Evolutionary conservation across 2,888 invertebrate genomes (phyloP).

Genomic region (Phaonia tiefii): DNA sequence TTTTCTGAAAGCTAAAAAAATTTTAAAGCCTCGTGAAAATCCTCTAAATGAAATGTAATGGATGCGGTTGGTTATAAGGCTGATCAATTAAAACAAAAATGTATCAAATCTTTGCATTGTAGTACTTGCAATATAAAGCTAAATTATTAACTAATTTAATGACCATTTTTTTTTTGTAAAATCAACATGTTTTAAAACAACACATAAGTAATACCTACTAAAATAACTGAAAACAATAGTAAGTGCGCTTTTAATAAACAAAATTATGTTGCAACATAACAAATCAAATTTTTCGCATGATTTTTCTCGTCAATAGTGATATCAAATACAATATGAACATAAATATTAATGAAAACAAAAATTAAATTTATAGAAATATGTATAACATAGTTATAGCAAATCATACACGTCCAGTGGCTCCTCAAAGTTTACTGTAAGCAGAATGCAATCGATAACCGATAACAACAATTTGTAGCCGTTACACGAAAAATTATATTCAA

Average conservation of each 20-base stretch:
- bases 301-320: conserved; percentile 34
- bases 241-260: conserved; percentile 58
- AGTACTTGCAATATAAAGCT: neutral
- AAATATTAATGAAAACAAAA: conserved; percentile 43
- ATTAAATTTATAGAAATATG: conserved; percentile 37
- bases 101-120: neutral
- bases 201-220: conserved; percentile 58
- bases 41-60: neutral
- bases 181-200: conserved; percentile 54
- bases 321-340: conserved; percentile 55
- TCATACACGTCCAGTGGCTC: conserved; percentile 79
- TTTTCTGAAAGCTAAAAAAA: too few relatives aligned
- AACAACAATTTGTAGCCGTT: conserved; percentile 42
- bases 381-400: conserved; percentile 32
- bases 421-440: conserved; percentile 70
- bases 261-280: conserved; percentile 44
- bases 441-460: conserved; percentile 33
- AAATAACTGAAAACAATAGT: conserved; percentile 54
- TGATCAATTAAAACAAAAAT: neutral
- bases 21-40: too few relatives aligned
- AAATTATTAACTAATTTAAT: neutral
- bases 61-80: neutral
- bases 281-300: neutral
- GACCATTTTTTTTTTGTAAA: too few relatives aligned
- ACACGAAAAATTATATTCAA: conserved; percentile 12